Base-by-base conservation (phyloP, 1,140 invertebrate genomes). In the Aphaenogaster floridana region DNA sequence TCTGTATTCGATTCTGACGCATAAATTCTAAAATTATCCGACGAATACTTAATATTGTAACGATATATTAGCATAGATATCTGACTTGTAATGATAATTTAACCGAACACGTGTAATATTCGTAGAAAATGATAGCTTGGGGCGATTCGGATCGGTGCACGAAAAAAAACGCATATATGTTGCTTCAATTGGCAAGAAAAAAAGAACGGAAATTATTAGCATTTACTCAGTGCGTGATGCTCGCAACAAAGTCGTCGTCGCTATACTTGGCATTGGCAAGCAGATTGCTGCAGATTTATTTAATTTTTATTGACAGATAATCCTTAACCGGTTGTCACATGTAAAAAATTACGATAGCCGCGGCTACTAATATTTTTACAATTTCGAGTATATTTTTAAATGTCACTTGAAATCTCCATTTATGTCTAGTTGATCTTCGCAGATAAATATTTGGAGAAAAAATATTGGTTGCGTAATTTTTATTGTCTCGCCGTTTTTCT, bases 131-230 rank as follows among this genome's bases (percentile, higher is more conserved):
- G 11, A 81, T 1, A 63, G 17, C n/a, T 64, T 8, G 34, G 15
- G 5, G 21, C 50, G 39, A 83, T 11, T 72, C 15, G 52, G 6
- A 59, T 71, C 39, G 50, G 0, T 80, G 45, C 28, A 28, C 63
- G 13, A 54, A 6, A 13, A 69, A n/a, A 69, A 21, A 17, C 64
- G 8, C 17, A n/a, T 69, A 15, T 2, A 15, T 69, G 11, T 34
- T 57, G 5, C 13, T 81, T 71, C n/a, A 59, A 81, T 54, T 69
- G 17, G 21, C 21, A 57, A 15, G n/a, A 76, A 84, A 74, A 28
- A 50, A 61, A 15, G n/a, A 50, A 57, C 9, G n/a, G 21, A 71
- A 36, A 71, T 42, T 52, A 21, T 63, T 34, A 13, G n/a, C 13
- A 13, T 83, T 50, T 50, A 63, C 7, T 61, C 5, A 21, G 17